Conservation (phyloP, 2,113 vertebrate species). For the Hucho hucho region DNA sequence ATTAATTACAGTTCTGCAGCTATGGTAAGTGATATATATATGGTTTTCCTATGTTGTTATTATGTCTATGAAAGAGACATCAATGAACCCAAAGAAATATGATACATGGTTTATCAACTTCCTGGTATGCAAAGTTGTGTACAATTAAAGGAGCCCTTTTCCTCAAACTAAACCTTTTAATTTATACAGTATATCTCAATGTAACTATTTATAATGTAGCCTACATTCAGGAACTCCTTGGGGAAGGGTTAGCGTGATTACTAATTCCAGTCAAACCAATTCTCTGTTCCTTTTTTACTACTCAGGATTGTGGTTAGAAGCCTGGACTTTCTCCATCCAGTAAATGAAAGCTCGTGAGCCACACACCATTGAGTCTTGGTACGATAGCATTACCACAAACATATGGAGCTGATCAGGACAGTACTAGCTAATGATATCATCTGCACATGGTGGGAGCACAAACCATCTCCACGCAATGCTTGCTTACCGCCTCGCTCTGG, state of each 20-base stretch:
- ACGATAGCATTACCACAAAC: constrained; percentile 36
- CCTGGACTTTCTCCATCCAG: too few species aligned
- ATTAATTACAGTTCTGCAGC: constrained; percentile 55
- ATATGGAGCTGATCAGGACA: constrained; percentile 55
- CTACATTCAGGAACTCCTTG: too few species aligned
- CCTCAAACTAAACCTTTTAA: too few species aligned
- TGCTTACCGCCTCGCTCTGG: constrained; percentile 31
- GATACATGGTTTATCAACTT: too few species aligned
- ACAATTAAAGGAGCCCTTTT: too few species aligned
- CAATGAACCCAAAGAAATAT: neutral
- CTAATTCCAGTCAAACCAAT: too few species aligned
- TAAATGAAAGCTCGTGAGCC: constrained; percentile 12
- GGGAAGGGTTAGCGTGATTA: too few species aligned
- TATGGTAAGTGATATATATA: constrained; percentile 43
- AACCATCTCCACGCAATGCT: constrained; percentile 36
- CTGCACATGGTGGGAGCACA: constrained; percentile 35
- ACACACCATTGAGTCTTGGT: constrained; percentile 16
- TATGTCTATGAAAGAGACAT: neutral
- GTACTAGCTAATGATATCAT: constrained; percentile 54
- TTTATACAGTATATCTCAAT: too few species aligned
- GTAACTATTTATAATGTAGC: too few species aligned
- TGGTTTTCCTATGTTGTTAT: neutral
- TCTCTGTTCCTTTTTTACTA: too few species aligned
- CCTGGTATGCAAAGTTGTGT: too few species aligned
- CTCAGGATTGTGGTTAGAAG: too few species aligned